These are phyloP conservation scores for Pangasius larnaudii DNA, from an alignment of 2,797 vertebrate species.

Conservation along the genomic window DNA sequence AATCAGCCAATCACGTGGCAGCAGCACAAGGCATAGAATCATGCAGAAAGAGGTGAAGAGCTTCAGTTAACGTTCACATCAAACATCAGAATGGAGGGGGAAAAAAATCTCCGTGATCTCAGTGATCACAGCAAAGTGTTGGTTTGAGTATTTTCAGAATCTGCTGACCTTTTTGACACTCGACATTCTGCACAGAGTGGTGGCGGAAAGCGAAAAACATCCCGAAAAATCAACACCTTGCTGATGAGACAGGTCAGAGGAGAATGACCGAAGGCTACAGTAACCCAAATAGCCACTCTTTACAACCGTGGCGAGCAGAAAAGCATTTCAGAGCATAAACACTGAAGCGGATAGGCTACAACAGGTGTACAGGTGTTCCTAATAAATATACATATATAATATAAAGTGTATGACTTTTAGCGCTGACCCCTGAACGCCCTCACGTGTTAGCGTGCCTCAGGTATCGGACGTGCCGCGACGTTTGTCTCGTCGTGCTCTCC, in stretches of 20 bases:
- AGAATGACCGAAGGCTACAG: too few species aligned
- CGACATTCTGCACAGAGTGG: too few species aligned
- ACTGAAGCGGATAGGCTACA: neutral
- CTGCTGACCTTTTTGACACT: too few species aligned
- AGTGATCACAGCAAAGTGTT: too few species aligned
- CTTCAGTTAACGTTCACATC: too few species aligned
- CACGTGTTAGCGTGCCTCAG: neutral
- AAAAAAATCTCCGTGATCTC: too few species aligned
- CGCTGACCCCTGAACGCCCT: neutral
- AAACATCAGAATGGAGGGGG: too few species aligned
- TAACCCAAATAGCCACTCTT: neutral
- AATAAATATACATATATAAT: neutral
- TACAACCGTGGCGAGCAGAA: neutral
- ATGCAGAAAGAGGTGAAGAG: too few species aligned
- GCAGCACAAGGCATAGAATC: too few species aligned
- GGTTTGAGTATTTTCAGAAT: too few species aligned
- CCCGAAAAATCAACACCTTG: too few species aligned
- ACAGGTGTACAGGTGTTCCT: neutral
- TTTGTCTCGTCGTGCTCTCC: constrained; percentile 7
- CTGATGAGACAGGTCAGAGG: neutral
- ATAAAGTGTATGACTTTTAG: neutral
- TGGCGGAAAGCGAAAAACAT: too few species aligned
- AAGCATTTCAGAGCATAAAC: neutral
- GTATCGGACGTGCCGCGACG: neutral
- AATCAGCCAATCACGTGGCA: neutral